Percentiles rank a stretch among this genome's conserved stretches.
phyloP scores from a whole-genome alignment of 2,113 vertebrate species.

The Lycocorax pyrrhopterus region DNA sequence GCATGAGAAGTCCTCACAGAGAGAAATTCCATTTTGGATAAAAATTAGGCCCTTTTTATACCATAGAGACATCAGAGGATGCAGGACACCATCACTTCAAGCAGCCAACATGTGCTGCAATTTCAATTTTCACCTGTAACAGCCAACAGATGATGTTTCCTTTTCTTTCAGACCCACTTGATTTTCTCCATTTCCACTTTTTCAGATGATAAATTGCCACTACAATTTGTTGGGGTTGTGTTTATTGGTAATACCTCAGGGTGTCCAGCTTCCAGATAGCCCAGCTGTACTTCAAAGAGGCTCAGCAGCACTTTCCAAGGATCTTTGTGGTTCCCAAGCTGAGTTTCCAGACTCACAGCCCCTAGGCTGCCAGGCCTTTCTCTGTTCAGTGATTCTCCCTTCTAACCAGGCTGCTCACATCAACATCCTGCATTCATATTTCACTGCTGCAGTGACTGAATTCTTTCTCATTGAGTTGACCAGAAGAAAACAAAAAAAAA shows the following conservation, averaged over 20 bases:
- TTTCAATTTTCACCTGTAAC: background rate
- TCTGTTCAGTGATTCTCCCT: background rate
- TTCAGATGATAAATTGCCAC: background rate
- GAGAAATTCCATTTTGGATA: background rate
- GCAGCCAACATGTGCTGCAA: background rate
- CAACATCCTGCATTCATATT: rapidly evolving
- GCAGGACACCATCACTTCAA: background rate
- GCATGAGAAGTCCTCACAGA: background rate
- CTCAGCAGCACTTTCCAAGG: background rate
- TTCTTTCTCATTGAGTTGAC: background rate
- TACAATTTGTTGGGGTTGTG: background rate
- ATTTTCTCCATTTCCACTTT: background rate
- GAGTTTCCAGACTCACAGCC: background rate
- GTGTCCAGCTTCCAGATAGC: background rate
- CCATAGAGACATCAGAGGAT: background rate
- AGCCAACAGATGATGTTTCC: background rate
- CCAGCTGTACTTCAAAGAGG: background rate
- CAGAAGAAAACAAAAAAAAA: background rate
- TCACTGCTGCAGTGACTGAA: background rate
- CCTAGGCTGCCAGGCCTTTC: background rate
- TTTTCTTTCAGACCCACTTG: background rate
- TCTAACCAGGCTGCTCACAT: background rate
- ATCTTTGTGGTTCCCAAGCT: background rate
- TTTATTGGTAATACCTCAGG: background rate
- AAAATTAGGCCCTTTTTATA: background rate